These are phyloP conservation scores for Dysdera silvatica DNA, from an alignment of 1,140 invertebrate species.

Conservation along the genomic window DNA sequence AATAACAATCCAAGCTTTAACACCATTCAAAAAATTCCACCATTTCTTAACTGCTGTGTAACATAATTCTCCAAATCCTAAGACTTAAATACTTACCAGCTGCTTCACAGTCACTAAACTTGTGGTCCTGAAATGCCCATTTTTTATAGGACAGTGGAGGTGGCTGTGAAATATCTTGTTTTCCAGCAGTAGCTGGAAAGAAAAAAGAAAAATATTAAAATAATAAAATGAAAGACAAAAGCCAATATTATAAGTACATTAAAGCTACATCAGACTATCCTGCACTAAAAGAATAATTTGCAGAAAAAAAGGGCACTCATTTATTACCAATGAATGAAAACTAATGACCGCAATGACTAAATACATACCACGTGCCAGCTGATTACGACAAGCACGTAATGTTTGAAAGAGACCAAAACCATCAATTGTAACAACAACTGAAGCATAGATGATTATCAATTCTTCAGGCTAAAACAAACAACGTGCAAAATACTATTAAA, in stretches of 20 bases:
- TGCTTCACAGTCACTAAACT: conserved; percentile 66
- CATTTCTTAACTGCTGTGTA: not conserved
- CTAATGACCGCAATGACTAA: no score
- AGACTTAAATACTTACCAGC: conserved; percentile 46
- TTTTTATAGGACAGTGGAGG: conserved; percentile 64
- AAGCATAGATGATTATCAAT: conserved; percentile 68
- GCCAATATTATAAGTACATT: no score
- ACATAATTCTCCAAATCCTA: not conserved
- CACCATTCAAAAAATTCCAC: no score
- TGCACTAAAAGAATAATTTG: no score
- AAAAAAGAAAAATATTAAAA: conserved; percentile 19
- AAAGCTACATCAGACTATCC: no score
- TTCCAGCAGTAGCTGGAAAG: conserved; percentile 61
- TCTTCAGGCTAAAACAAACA: conserved; percentile 55
- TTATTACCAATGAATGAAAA: no score
- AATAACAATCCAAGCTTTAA: no score
- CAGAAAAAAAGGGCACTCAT: no score
- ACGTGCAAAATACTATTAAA: not conserved
- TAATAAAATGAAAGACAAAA: not conserved
- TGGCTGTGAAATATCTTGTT: conserved; percentile 53
- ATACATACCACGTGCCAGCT: conserved; percentile 64
- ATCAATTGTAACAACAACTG: conserved; percentile 68
- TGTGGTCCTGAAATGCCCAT: conserved; percentile 68
- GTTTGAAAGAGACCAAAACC: conserved; percentile 75
- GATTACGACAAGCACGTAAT: conserved; percentile 65